phyloP scores from a whole-genome alignment of 2,888 invertebrate genomes.

The Notocelia uddmanniana region DNA sequence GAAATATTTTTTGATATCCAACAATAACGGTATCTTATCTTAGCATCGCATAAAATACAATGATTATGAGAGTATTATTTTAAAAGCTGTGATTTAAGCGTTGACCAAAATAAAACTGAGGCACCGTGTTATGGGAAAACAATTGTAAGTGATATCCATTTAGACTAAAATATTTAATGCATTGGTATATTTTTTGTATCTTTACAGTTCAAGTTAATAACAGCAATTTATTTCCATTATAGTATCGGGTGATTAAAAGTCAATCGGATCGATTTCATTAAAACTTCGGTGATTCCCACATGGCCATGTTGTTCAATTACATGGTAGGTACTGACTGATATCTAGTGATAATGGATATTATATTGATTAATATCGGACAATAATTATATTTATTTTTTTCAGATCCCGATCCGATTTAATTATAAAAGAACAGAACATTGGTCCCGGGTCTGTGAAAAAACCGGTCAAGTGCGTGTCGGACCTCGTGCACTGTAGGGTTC shows the following conservation, averaged over 20 bases:
- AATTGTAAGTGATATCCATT: slow-evolving; percentile 1
- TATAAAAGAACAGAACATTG: no score
- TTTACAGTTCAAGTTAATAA: slow-evolving; percentile 37
- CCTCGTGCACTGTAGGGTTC: no score
- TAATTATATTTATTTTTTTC: not conserved
- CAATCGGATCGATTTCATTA: slow-evolving; percentile 32
- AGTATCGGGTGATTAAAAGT: slow-evolving; percentile 27
- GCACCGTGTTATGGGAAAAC: not conserved
- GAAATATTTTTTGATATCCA: slow-evolving; percentile 69
- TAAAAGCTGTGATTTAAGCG: slow-evolving; percentile 29
- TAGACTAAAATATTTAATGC: slow-evolving; percentile 13
- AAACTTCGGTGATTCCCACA: slow-evolving; percentile 29
- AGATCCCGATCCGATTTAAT: no score
- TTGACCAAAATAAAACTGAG: not conserved
- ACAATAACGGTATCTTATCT: slow-evolving; percentile 60
- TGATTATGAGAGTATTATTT: slow-evolving; percentile 30
- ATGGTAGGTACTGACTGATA: slow-evolving; percentile 10
- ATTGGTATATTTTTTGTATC: slow-evolving; percentile 12
- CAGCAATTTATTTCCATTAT: slow-evolving; percentile 45
- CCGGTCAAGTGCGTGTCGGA: no score
- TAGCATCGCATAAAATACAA: slow-evolving; percentile 39
- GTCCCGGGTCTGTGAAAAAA: no score
- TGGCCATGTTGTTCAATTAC: slow-evolving; percentile 9
- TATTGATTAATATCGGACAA: slow-evolving; percentile 30
- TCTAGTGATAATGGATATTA: slow-evolving; percentile 38